phyloP scores from a whole-genome alignment of 2,797 vertebrate genomes.

The Sciurus carolinensis region DNA sequence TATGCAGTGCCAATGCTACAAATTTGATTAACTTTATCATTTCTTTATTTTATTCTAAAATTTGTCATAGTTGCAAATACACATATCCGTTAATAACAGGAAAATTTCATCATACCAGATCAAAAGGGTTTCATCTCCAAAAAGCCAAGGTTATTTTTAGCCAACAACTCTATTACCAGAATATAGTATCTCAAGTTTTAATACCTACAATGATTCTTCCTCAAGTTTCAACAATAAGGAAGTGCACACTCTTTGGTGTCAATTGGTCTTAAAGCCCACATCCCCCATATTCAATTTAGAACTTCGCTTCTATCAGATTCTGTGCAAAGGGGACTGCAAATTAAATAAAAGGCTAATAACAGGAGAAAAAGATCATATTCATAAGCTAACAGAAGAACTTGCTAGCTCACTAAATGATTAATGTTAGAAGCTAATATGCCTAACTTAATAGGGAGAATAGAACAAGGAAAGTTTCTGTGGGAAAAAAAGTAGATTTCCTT shows the following conservation, averaged over 20 bases:
- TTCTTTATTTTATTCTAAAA: constrained; percentile 33
- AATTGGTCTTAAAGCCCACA: neutral
- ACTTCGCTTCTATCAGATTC: neutral
- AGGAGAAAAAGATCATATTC: neutral
- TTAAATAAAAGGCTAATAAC: neutral
- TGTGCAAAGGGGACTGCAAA: neutral
- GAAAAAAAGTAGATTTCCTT: neutral
- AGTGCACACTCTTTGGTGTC: no score
- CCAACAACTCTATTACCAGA: neutral
- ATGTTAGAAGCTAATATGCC: neutral
- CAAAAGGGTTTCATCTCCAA: neutral
- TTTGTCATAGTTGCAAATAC: constrained; percentile 7
- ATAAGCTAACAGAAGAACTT: neutral
- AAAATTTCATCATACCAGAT: neutral
- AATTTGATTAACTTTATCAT: neutral
- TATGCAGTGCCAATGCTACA: neutral
- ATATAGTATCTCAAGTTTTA: neutral
- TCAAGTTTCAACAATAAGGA: neutral
- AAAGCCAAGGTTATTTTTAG: neutral
- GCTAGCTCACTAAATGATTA: neutral
- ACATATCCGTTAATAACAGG: neutral
- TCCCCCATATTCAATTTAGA: neutral
- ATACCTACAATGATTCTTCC: neutral
- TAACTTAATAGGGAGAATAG: neutral
- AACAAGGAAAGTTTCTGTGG: neutral